Conservation (phyloP, 2,113 vertebrate species). For the Octodon degus region DNA sequence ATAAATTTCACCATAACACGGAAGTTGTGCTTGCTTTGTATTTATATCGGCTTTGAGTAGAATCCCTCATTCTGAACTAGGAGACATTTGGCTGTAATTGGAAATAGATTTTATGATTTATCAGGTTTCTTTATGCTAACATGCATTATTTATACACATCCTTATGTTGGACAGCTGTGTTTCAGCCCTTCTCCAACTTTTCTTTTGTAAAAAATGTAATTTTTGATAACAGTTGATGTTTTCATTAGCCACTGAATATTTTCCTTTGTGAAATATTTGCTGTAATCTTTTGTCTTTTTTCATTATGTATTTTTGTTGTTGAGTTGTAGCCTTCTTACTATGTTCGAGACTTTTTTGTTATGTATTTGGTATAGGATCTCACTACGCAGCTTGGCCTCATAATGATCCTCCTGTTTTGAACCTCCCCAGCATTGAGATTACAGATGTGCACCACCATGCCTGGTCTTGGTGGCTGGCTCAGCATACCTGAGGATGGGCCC, state of each 20-base stretch:
- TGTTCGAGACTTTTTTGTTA: background rate
- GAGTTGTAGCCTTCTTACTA: background rate
- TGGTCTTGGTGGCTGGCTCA: no score
- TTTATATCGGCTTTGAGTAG: slow-evolving; percentile 26
- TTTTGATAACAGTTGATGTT: background rate
- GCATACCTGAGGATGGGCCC: no score
- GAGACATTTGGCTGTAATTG: background rate
- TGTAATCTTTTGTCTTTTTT: background rate
- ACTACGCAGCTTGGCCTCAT: no score
- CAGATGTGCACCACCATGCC: no score
- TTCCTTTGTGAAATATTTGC: background rate
- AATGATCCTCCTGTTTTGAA: no score
- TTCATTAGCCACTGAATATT: background rate
- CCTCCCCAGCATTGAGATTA: no score
- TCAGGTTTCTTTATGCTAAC: slow-evolving; percentile 16
- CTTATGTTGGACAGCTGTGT: background rate
- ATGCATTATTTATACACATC: background rate
- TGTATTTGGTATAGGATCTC: no score
- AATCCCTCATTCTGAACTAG: slow-evolving; percentile 42
- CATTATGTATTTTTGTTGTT: background rate
- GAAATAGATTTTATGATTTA: slow-evolving; percentile 23
- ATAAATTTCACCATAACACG: slow-evolving; percentile 1
- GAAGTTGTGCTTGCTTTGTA: background rate
- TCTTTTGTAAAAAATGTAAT: background rate
- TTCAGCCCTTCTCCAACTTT: background rate